Percentiles rank a stretch among this genome's conserved stretches.
Conservation (phyloP, 1,140 invertebrate genomes). For the Adoxophyes honmai region DNA sequence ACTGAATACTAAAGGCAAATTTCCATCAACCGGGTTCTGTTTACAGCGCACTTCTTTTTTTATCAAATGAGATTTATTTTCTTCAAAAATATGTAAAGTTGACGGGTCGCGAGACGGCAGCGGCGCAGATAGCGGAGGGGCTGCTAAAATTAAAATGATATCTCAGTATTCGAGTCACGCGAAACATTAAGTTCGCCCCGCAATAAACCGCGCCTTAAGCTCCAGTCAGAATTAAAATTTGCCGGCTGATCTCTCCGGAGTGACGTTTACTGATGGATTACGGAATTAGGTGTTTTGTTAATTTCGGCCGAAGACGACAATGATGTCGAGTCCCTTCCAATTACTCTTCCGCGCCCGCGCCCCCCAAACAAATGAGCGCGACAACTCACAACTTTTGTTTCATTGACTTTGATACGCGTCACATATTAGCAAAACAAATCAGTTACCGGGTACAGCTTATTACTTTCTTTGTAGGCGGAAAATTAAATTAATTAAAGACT, state of each 20-base stretch:
- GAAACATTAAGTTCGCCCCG: slow-evolving; percentile 70
- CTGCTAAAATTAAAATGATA: slow-evolving; percentile 70
- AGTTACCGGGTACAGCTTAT: not conserved
- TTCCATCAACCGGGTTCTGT: slow-evolving; percentile 63
- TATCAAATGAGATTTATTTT: slow-evolving; percentile 69
- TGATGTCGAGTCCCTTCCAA: slow-evolving; percentile 17
- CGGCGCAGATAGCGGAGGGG: slow-evolving; percentile 47
- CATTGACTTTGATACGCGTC: not conserved
- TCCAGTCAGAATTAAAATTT: slow-evolving; percentile 76
- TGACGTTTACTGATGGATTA: slow-evolving; percentile 69
- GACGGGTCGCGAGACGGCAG: slow-evolving; percentile 32
- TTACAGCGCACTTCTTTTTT: slow-evolving; percentile 66
- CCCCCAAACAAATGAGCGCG: not conserved
- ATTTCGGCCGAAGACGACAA: slow-evolving; percentile 29
- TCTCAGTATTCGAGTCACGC: slow-evolving; percentile 72
- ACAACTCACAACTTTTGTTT: not conserved
- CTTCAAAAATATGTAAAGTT: slow-evolving; percentile 72
- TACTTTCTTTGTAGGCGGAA: slow-evolving; percentile 2
- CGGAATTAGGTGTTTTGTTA: slow-evolving; percentile 54
- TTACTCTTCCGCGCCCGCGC: not conserved
- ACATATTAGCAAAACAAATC: not conserved
- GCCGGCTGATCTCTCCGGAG: slow-evolving; percentile 60
- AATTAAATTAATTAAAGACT: not conserved
- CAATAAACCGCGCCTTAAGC: slow-evolving; percentile 70
- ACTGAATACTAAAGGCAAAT: slow-evolving; percentile 64